Evolutionary conservation across 1,140 invertebrate species (phyloP), one percentile per base, ranked within the genome.

Genomic region (Drosophila persimilis): DNA sequence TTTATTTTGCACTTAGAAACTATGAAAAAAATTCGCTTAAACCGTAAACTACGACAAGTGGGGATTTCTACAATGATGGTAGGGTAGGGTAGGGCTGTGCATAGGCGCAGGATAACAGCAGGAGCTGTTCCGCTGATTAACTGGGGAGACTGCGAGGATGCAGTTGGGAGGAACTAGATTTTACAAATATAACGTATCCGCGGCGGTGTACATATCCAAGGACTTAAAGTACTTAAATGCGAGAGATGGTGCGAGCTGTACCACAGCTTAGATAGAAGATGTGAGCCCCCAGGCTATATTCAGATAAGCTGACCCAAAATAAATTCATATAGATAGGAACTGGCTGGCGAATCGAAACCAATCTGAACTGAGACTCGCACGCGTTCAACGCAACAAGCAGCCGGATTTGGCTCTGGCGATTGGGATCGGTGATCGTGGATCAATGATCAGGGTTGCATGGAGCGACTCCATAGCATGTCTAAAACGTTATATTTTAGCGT

Each of bases 361-460:
- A 67, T 67, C 58, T 61, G 44, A 63, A 60, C 60, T 51, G 52
- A 48, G 35, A 58, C 56, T 66, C 62, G 73, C 54, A 77, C 58
- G 80, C 77, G 77, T 88, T 88, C 79, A 88, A 77, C 79, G 79
- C 73, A 77, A 77, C 70, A 80, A 67, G 71, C 63, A 73, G 74
- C 69, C 35, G 44, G 66, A 66, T 50, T 54, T 35, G 35, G 35
- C 11, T 39, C 43, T 44, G 39, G 43, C 20, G 55, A 31, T 45
- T 35, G 43, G 24, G 17, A 50, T 45, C 24, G 35, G 43, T 9
- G 60, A 39, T 67, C 50, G 51, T 4, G n/a, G 52, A 39, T 67
- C 57, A 44, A 6, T 46, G 50, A 29, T 72, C 51, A 17, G 5
- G 17, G 35, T 1, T 17, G 17, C 17, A 17, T 17, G 17, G 17